Base-by-base conservation (phyloP, 2,113 vertebrate species). In the Podiceps cristatus region DNA sequence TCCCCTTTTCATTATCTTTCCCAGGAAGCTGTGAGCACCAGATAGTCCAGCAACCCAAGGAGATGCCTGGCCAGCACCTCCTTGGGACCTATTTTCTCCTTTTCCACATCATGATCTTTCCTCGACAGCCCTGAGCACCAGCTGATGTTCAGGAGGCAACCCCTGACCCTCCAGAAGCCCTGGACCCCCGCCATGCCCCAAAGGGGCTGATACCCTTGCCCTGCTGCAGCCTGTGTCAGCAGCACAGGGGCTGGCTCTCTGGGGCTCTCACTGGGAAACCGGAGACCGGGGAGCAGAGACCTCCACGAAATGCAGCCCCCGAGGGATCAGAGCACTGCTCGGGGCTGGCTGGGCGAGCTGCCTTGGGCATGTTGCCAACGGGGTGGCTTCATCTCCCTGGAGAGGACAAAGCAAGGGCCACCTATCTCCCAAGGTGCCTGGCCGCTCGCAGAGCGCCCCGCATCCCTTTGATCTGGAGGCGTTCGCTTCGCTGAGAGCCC, bases 381-480 rank as follows among this genome's bases (percentile, higher is more conserved):
- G 25, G 17, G 55, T 62, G 18, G 37, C 62, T 94, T 77, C 73
- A 68, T 44, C 18, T 87, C 68, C 64, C 53, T 45, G 13, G 53
- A 72, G 40, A 93, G 56, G 58, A 93, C 62, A 90, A 78, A 89
- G 64, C 1, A 4, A 95, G 45, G 40, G 66, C 68, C 86, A 91
- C 55, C 49, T 86, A 66, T 77, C 47, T 85, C 60, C 87, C 74
- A 88, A 40, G 68, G 58, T 45, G 40, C 49, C 50, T 50, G 80
- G 68, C 58, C 4, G 3, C 52, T 52, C 81, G 55, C 84, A 75
- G 56, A 90, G 68, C 8, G 5, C 50, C 63, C 92, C 28, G n/a
- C 58, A 75, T 59, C 79, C 72, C 76, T 97, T 96, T 96, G 96
- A 96, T 95, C 89, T 6, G 2, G 91, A 97, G 89, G 90, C 86